phyloP scores from a whole-genome alignment of 2,888 invertebrate species.

The Apamea monoglypha region DNA sequence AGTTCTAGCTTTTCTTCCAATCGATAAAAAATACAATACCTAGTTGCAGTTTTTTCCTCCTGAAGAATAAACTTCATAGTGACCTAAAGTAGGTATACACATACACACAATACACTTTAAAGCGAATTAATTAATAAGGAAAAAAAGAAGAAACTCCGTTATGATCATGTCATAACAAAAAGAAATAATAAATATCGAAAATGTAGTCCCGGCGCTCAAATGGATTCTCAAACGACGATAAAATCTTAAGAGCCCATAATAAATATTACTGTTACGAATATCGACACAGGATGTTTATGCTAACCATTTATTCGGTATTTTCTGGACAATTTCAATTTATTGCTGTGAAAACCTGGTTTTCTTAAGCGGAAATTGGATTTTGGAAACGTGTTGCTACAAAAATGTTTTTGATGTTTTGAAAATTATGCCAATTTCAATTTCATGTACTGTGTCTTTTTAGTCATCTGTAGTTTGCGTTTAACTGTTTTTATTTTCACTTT shows the following conservation, averaged over 20 bases:
- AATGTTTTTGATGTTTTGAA: background rate
- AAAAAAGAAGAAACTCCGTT: background rate
- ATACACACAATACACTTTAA: background rate
- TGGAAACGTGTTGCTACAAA: background rate
- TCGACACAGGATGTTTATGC: conserved; percentile 34
- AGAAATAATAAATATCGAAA: conserved; percentile 22
- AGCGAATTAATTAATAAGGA: background rate
- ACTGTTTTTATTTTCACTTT: background rate
- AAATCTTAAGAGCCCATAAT: conserved; percentile 56
- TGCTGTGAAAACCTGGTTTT: conserved; percentile 16
- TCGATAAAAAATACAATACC: background rate
- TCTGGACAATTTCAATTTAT: conserved; percentile 49
- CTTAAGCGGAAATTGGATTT: conserved; percentile 20
- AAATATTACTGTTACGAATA: conserved; percentile 50
- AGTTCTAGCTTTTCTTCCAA: background rate
- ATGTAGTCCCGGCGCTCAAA: conserved; percentile 19
- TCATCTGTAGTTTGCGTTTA: background rate
- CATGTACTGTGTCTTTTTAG: background rate
- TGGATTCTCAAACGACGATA: conserved; percentile 43
- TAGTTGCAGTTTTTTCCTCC: background rate
- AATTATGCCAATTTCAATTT: conserved; percentile 1
- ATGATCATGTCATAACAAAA: conserved; percentile 11
- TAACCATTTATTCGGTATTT: conserved; percentile 45
- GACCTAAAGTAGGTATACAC: background rate
- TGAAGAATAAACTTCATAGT: background rate